Base-by-base conservation (phyloP, 2,797 vertebrate genomes). In the Anguilla megastoma region DNA sequence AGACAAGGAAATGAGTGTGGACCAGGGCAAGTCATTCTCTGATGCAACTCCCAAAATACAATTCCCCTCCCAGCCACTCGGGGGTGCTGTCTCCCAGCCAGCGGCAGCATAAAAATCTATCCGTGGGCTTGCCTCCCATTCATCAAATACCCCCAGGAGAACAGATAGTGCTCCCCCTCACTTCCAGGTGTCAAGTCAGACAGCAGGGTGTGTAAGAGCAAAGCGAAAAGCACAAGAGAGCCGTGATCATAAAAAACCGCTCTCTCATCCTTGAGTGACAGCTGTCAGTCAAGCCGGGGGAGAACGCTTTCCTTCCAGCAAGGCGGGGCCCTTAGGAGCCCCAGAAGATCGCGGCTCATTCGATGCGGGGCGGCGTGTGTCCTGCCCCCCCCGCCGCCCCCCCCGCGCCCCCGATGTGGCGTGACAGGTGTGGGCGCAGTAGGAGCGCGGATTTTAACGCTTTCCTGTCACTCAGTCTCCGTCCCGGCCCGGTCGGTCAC, bases 391-490 rank as follows among this genome's bases (percentile, higher is more conserved):
- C 94, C 14, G 21, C 0, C 18, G 89, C 91, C 0, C 33, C 33
- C 90, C 89, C 89, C 93, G 0, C 0, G 1, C 90, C 89, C 89
- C 94, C 90, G 92, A 36, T 93, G 33, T 33, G 33, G 1, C 33
- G 33, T 33, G 95, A 95, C 94, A 94, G 93, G 90, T 1, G 88
- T 88, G 36, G 92, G 91, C 88, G 91, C 83, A 69, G 89, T 86
- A 60, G 0, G 48, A 45, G 90, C 1, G 58, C 86, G 10, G 91
- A 92, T 94, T 93, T 91, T 90, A 88, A 83, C 89, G 86, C 90
- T 92, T 92, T 16, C 92, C 93, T 93, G 86, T 24, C 88, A 87
- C 91, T 93, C 92, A 90, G 86, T 83, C 45, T 30, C 69, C 54
- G 50, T 56, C 50, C 89, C 56, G 85, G 83, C 89, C 89, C 56